Conservation (phyloP, 2,888 invertebrate species). For the Polia nebulosa region DNA sequence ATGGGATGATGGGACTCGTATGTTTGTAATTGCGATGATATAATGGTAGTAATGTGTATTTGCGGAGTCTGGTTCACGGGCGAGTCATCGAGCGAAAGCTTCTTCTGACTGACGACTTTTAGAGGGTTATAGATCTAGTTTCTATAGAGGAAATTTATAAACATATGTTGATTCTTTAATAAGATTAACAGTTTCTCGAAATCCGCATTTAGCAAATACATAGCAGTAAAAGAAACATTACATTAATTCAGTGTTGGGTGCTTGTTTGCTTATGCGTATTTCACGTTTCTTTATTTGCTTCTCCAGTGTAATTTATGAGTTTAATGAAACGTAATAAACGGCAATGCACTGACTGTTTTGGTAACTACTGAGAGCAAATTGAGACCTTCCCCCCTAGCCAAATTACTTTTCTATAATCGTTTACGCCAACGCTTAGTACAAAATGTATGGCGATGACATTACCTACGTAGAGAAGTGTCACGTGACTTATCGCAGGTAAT, state of each 20-base stretch:
- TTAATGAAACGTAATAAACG: conserved; percentile 5
- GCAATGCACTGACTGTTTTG: neutral
- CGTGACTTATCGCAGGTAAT: no score
- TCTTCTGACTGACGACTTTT: no score
- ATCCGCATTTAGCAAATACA: neutral
- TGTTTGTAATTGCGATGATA: conserved; percentile 38
- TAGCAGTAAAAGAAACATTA: neutral
- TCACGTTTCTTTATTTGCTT: conserved; percentile 29
- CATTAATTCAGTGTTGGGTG: neutral
- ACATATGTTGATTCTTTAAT: no score
- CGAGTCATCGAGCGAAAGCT: neutral
- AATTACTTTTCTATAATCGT: no score
- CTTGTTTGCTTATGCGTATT: neutral
- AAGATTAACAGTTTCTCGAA: conserved; percentile 10
- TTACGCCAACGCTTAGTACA: no score
- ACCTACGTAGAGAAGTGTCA: no score
- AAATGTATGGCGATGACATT: no score
- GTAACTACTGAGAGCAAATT: neutral
- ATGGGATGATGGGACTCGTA: conserved; percentile 18
- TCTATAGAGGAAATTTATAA: no score
- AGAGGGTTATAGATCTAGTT: no score
- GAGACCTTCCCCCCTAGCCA: no score
- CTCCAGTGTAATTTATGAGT: conserved; percentile 18
- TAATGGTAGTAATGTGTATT: conserved; percentile 37
- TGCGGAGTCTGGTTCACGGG: conserved; percentile 19